Evolutionary conservation across 2,113 vertebrate genomes (phyloP).

Genomic region (Onychostoma macrolepis): DNA sequence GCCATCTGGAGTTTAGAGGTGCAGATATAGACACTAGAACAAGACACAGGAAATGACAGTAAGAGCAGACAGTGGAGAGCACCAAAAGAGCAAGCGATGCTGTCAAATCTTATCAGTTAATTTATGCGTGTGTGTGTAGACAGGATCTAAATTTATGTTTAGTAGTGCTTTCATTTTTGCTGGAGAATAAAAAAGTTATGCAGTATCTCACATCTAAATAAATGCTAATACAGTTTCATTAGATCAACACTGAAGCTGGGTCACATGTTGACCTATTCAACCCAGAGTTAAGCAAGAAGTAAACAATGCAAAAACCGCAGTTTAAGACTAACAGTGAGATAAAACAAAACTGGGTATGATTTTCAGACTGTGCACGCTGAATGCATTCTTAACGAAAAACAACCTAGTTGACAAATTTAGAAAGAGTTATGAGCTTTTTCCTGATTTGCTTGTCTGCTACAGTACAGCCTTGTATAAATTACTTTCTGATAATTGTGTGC

Average conservation of each 20-base stretch:
- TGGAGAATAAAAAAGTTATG: neutral
- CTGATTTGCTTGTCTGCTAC: neutral
- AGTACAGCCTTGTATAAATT: neutral
- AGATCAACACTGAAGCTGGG: neutral
- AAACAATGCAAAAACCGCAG: neutral
- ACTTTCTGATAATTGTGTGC: slow-evolving; percentile 1
- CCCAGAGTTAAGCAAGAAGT: neutral
- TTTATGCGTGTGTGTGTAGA: too few relatives aligned
- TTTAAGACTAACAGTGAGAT: neutral
- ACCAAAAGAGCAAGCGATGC: neutral
- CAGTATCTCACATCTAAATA: neutral
- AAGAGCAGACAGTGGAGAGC: neutral
- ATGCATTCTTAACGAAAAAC: neutral
- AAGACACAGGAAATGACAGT: slow-evolving; percentile 27
- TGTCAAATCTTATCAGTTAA: neutral
- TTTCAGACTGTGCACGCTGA: neutral
- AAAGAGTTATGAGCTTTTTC: neutral
- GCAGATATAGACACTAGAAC: slow-evolving; percentile 43
- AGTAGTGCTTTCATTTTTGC: neutral
- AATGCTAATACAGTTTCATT: neutral
- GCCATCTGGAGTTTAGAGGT: slow-evolving; percentile 47
- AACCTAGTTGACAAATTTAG: neutral
- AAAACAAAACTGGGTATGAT: neutral
- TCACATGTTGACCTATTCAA: neutral
- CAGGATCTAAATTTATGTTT: neutral